These are phyloP conservation scores for Nasonovia ribisnigri DNA, from an alignment of 2,888 invertebrate genomes.

Conservation along the genomic window DNA sequence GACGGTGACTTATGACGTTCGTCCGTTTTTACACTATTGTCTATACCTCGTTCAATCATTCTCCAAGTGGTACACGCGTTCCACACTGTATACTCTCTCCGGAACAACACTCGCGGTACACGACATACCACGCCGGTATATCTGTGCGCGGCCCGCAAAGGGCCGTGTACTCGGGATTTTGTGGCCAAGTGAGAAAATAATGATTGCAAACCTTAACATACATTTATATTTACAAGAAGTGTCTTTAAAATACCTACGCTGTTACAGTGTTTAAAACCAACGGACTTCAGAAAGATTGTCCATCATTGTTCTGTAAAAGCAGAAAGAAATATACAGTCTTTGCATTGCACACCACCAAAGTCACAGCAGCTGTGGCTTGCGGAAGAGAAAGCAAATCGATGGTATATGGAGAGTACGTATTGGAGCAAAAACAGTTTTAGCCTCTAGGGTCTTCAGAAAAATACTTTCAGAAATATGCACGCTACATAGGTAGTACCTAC, in stretches of 20 bases:
- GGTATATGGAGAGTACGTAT: not conserved
- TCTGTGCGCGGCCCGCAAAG: not conserved
- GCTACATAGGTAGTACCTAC: not conserved
- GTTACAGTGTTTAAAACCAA: not conserved
- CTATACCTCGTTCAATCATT: not conserved
- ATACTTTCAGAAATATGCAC: too few relatives aligned
- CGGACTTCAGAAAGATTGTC: not conserved
- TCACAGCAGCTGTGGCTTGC: not conserved
- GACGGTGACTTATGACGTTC: slow-evolving; percentile 8
- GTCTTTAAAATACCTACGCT: not conserved
- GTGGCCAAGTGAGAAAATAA: not conserved
- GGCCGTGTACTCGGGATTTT: not conserved
- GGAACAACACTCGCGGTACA: not conserved
- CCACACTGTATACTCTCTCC: not conserved
- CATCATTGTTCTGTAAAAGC: not conserved
- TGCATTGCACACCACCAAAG: not conserved
- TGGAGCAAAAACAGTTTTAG: not conserved
- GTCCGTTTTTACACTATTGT: not conserved
- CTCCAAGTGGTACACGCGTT: not conserved
- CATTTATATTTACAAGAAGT: not conserved
- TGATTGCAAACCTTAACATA: not conserved
- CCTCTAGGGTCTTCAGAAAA: not conserved
- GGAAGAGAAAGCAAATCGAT: too few relatives aligned
- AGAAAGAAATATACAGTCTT: not conserved
- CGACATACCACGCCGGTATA: not conserved